A percentile compares a stretch with the other conserved stretches of the same genome.
These are phyloP conservation scores for Pseudococcus longispinus DNA, from an alignment of 2,888 invertebrate species.

Conservation along the genomic window DNA sequence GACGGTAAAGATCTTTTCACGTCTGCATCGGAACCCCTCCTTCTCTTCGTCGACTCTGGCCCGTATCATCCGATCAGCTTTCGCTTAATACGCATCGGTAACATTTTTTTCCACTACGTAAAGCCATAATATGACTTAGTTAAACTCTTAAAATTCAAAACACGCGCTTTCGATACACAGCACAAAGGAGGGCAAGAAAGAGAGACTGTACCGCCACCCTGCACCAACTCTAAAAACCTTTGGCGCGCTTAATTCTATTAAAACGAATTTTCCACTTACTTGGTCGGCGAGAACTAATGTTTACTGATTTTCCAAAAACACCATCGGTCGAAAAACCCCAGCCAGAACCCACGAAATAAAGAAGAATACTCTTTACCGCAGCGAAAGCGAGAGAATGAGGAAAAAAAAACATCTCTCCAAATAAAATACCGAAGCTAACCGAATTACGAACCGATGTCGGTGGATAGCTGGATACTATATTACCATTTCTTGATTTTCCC, in stretches of 20 bases:
- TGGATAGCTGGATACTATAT: constrained; percentile 19
- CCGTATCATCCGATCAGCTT: neutral
- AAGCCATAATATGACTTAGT: constrained; percentile 35
- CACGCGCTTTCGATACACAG: neutral
- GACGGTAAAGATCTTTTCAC: constrained; percentile 2
- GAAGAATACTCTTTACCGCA: neutral
- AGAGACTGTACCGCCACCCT: neutral
- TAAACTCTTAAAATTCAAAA: constrained; percentile 42
- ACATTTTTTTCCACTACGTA: constrained; percentile 32
- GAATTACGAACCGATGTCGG: constrained; percentile 25
- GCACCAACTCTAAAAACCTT: neutral
- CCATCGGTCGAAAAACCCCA: neutral
- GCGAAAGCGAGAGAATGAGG: neutral
- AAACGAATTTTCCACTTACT: constrained; percentile 51
- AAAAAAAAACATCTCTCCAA: neutral
- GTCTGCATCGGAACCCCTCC: neutral
- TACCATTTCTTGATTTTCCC: constrained; percentile 24
- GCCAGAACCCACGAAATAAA: neutral
- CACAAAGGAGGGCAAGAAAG: neutral
- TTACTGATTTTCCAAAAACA: constrained; percentile 46
- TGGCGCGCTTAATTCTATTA: constrained; percentile 38
- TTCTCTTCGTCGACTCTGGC: neutral
- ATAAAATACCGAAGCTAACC: constrained; percentile 37
- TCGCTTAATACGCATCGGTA: constrained; percentile 4
- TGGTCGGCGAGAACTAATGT: constrained; percentile 48